Evolutionary conservation across 2,113 vertebrate genomes (phyloP).

Genomic region (Actenoides hombroni): DNA sequence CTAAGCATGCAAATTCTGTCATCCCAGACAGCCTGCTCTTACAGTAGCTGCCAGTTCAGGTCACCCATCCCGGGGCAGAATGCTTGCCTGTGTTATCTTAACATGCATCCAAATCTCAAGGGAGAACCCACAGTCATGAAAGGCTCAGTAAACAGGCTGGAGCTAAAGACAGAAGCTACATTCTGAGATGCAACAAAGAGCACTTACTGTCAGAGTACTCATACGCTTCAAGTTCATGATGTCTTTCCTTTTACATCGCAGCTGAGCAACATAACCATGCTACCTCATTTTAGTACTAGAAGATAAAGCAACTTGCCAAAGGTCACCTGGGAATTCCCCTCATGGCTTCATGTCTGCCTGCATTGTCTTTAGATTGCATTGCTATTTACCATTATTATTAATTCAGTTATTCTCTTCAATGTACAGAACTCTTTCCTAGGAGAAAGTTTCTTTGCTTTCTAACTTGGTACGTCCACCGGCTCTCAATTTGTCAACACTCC

Average conservation of each 20-base stretch:
- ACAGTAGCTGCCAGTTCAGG: neutral
- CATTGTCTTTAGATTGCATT: neutral
- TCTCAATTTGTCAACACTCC: neutral
- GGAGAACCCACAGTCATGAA: neutral
- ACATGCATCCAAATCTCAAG: neutral
- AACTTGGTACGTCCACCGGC: neutral
- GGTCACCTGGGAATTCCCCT: neutral
- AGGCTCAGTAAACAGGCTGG: neutral
- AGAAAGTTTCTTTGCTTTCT: neutral
- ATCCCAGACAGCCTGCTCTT: neutral
- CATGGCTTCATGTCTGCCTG: neutral
- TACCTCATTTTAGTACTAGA: neutral
- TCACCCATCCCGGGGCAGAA: neutral
- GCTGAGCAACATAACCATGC: neutral
- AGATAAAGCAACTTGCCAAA: neutral
- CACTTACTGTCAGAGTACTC: neutral
- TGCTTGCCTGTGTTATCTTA: neutral
- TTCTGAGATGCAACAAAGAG: neutral
- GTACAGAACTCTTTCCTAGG: neutral
- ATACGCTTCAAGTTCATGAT: neutral
- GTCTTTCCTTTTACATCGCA: neutral
- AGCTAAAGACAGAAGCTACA: neutral
- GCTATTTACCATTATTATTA: slow-evolving; percentile 10
- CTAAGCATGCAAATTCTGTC: neutral
- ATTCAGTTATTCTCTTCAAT: neutral